phyloP scores from a whole-genome alignment of 2,113 vertebrate genomes.

The Tringa solitaria region DNA sequence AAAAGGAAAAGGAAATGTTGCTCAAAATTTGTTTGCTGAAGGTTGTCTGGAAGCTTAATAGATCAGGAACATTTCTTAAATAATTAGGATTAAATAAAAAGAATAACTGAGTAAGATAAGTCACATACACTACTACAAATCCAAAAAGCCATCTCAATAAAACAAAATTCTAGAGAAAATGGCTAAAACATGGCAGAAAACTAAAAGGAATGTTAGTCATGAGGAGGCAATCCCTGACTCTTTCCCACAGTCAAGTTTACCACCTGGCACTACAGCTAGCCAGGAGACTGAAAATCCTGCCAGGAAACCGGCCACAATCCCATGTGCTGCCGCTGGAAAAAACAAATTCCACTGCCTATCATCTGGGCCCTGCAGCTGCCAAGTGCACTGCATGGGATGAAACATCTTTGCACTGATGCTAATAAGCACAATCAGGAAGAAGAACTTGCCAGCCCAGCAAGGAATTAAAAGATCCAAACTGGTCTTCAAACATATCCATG shows the following conservation, averaged over 20 bases:
- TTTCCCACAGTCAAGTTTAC: not conserved
- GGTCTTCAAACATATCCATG: not conserved
- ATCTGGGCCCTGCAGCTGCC: not conserved
- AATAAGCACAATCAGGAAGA: not conserved
- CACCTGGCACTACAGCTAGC: not conserved
- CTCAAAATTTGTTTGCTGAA: not conserved
- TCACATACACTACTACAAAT: not conserved
- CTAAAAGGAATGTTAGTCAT: not conserved
- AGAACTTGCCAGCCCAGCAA: not conserved
- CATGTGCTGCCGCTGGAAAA: constrained; percentile 5
- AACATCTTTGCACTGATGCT: not conserved
- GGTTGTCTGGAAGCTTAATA: not conserved
- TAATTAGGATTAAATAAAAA: not conserved
- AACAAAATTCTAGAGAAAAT: not conserved
- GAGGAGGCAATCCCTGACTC: not conserved
- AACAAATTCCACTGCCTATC: constrained; percentile 35
- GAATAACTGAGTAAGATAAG: not conserved
- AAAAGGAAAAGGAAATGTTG: not conserved
- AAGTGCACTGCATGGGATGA: not conserved
- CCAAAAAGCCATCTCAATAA: not conserved
- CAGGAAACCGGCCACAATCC: constrained; percentile 16
- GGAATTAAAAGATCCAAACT: not conserved
- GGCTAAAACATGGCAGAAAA: not conserved
- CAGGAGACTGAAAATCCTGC: not conserved
- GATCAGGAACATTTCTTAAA: not conserved